Percentiles rank a stretch among this genome's conserved stretches.
These are phyloP conservation scores for Callinectes sapidus DNA, from an alignment of 2,888 invertebrate species.

Conservation along the genomic window DNA sequence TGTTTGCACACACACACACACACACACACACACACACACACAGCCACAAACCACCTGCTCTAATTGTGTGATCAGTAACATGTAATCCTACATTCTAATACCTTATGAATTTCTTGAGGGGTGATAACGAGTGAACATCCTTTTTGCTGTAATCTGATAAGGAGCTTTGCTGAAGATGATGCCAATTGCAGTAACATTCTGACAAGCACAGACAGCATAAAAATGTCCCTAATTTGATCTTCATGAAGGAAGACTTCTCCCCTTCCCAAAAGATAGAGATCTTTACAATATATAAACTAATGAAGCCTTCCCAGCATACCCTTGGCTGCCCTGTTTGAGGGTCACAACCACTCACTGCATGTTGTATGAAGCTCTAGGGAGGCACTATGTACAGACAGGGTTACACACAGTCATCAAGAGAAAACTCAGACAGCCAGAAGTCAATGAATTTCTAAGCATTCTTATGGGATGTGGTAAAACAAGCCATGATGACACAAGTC, in stretches of 20 bases:
- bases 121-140: constrained; percentile 28
- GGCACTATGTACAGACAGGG: constrained; percentile 66
- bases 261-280: constrained; percentile 2
- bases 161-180: constrained; percentile 39
- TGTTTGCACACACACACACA: neutral
- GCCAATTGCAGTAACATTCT: constrained; percentile 26
- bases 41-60: neutral
- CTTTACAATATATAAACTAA: constrained; percentile 40
- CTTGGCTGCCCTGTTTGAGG: constrained; percentile 34
- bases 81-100: constrained; percentile 41
- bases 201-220: neutral
- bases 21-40: constrained; percentile 12
- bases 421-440: constrained; percentile 42
- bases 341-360: constrained; percentile 61
- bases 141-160: neutral
- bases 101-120: constrained; percentile 32
- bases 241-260: constrained; percentile 32
- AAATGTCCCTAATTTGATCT: constrained; percentile 15
- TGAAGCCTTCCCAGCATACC: constrained; percentile 48
- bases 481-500: constrained; percentile 40
- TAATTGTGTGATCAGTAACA: constrained; percentile 47
- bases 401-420: constrained; percentile 44
- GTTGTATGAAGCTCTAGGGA: constrained; percentile 57
- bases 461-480: constrained; percentile 48
- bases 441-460: constrained; percentile 41